Evolutionary conservation across 2,113 vertebrate species (phyloP), one percentile per base, ranked within the genome.

Genomic region (Speoplatyrhinus poulsoni): DNA sequence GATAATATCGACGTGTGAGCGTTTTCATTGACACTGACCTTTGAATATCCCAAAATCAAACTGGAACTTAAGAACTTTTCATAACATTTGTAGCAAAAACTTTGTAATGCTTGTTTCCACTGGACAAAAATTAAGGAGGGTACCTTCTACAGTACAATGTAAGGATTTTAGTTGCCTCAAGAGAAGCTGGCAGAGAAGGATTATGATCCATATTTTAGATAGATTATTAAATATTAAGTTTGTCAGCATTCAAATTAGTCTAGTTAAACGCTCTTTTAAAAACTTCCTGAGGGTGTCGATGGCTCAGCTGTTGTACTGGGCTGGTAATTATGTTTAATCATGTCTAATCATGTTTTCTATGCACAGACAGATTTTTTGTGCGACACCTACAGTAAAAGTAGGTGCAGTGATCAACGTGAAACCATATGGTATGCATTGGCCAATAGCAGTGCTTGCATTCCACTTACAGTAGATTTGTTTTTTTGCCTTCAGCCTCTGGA

Each of bases 181-280:
- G 72, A 41, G 26, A 70, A 33, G 52, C 46, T 67, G 77, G 65
- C 55, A 46, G 65, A 60, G 52, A 80, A 19, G 0, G 60, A 1
- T 81, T 48, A 71, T 12, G 63, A 72, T 65, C 77, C 64, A 26
- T 56, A 67, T 67, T 61, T 6, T n/a, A 52, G 9, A 1, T 54
- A 4, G 64, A 65, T 72, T 69, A 69, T 79, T 74, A 54, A 67
- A 85, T 62, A 77, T 62, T 53, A 64, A 60, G 79, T 75, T 63
- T 77, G 77, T 83, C 74, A 76, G 61, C 12, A 55, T 69, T 74
- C 13, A 81, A 81, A 82, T 85, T 70, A 16, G 50, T 62, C 54
- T 0, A 6, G 26, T 58, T 84, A 74, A 81, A 60, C 75, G 69
- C 52, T 65, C 59, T 3, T 55, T n/a, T 58, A 41, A 41, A 26